Conservation (phyloP, 2,113 vertebrate genomes). For the Aix galericulata region DNA sequence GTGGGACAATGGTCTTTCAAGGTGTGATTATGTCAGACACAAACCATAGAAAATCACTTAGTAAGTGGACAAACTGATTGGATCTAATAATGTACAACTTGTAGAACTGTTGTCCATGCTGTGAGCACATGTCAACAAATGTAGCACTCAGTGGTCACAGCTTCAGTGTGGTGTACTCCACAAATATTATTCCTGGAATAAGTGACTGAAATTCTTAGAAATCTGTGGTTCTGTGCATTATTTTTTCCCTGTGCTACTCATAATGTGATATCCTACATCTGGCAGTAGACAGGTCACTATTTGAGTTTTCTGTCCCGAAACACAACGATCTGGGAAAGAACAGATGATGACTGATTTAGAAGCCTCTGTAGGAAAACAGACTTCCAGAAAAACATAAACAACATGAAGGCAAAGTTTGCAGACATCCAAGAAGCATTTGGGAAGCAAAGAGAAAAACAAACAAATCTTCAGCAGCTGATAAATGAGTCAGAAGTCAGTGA, state of each 20-base stretch:
- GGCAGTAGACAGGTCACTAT: not conserved
- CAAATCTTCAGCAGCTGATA: conserved; percentile 44
- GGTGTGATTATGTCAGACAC: not conserved
- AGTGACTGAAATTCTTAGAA: conserved; percentile 59
- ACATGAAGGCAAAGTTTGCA: conserved; percentile 28
- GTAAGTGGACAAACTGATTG: not conserved
- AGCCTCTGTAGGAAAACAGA: not conserved
- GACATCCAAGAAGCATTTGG: conserved; percentile 20
- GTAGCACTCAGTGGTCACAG: not conserved
- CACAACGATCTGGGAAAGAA: not conserved
- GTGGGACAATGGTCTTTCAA: not conserved
- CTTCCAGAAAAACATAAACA: conserved; percentile 32
- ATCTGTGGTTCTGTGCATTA: conserved; percentile 16
- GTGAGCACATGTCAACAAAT: not conserved
- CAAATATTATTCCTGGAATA: conserved; percentile 62
- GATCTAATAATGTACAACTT: not conserved
- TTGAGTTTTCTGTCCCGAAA: not conserved
- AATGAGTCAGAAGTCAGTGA: conserved; percentile 40
- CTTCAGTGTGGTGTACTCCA: not conserved
- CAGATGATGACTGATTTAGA: not conserved
- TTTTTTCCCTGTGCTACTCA: conserved; percentile 12
- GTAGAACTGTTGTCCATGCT: not conserved
- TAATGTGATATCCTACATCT: conserved; percentile 39
- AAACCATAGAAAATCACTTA: not conserved
- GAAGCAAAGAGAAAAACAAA: conserved; percentile 32